Conservation (phyloP, 2,797 vertebrate genomes). For the Neosalanx taihuensis region DNA sequence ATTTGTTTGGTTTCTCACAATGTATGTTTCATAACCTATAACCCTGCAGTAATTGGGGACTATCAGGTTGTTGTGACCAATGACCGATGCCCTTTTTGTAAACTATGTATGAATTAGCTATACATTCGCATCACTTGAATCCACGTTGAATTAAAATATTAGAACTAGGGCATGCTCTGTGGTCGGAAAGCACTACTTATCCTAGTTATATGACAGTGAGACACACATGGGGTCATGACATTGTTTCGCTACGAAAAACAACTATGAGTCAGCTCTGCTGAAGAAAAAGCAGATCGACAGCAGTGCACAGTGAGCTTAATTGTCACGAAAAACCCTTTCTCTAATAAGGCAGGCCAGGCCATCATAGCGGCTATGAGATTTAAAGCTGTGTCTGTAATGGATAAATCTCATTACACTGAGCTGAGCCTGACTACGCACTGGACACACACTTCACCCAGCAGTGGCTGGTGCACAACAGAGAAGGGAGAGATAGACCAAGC, state of each 20-base stretch:
- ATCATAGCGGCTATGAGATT: conserved; percentile 25
- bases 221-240: conserved; percentile 4
- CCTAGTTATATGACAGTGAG: not conserved
- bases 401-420: conserved; percentile 43
- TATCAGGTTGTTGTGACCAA: too few species aligned
- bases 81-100: too few species aligned
- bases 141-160: not conserved
- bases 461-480: conserved; percentile 20
- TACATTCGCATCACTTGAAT: not conserved
- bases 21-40: too few species aligned
- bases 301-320: conserved; percentile 5
- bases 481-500: not conserved
- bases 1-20: too few species aligned
- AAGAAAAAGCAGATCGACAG: not conserved
- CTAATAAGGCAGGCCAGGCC: not conserved
- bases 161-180: not conserved
- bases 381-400: conserved; percentile 11
- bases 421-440: conserved; percentile 15
- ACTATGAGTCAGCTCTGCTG: not conserved
- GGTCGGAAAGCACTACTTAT: not conserved
- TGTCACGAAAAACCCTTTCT: not conserved
- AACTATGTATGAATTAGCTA: too few species aligned
- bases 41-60: too few species aligned
- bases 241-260: not conserved
- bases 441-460: conserved; percentile 30